Percentiles rank a stretch among this genome's conserved stretches.
Conservation (phyloP, 2,888 invertebrate species). For the Erpobdella octoculata region DNA sequence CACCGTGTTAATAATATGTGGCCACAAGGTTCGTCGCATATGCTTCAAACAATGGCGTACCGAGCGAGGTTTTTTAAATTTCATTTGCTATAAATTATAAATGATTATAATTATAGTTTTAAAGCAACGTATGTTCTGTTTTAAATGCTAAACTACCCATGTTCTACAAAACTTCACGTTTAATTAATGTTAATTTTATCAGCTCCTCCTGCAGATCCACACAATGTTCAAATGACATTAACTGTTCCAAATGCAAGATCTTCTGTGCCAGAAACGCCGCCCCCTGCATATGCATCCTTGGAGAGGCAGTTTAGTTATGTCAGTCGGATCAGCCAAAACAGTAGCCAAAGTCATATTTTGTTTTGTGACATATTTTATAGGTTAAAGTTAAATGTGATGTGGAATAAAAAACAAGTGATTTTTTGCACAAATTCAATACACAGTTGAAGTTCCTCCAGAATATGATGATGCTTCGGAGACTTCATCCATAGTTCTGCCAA, state of each 20-base stretch:
- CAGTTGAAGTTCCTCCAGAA: background rate
- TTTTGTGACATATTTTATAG: background rate
- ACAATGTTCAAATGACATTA: background rate
- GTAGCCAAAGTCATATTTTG: conserved; percentile 31
- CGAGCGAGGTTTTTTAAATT: background rate
- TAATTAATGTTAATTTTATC: background rate
- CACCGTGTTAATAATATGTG: background rate
- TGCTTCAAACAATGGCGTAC: background rate
- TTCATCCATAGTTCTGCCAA: background rate
- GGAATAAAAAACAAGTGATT: background rate
- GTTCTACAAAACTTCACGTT: background rate
- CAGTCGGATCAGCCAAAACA: conserved; percentile 36
- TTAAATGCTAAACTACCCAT: background rate
- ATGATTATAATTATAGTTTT: background rate
- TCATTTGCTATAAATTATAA: background rate
- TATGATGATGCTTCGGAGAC: background rate
- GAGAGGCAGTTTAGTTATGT: conserved; percentile 36
- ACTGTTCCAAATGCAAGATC: conserved; percentile 2
- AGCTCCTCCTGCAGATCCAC: background rate
- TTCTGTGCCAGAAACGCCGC: conserved; percentile 33
- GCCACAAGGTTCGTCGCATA: background rate
- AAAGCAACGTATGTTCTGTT: background rate
- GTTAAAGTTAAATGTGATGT: background rate
- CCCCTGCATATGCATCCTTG: conserved; percentile 34
- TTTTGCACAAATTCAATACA: background rate